Base-by-base conservation (phyloP, 2,888 invertebrate genomes). In the Gari tellinella region DNA sequence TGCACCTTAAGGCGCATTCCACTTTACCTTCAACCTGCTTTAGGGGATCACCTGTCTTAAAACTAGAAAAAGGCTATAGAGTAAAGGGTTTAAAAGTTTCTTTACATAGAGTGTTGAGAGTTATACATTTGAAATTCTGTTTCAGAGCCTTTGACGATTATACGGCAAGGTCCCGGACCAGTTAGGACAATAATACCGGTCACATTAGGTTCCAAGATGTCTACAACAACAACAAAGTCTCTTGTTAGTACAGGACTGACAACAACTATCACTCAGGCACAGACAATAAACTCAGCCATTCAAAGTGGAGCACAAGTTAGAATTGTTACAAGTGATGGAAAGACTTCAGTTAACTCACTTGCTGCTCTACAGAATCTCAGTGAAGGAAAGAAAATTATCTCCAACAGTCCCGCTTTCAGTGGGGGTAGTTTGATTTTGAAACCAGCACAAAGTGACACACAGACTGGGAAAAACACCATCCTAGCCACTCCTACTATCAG, bases 101-200 rank as follows among this genome's bases (percentile, higher is more conserved):
- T n/a, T n/a, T n/a, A n/a, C n/a, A 2, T 5, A 17, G 21, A 17
- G 21, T 1, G 12, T 17, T 46, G 17, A 15, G 17, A 14, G 17
- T n/a, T 19, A 12, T n/a, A 15, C 19, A 10, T 23, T 31, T 37
- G 26, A 8, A 23, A 17, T 46, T 26, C n/a, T 43, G 48, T 77
- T 76, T n/a, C 67, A 75, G 74, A 72, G 31, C 79, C 79, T 17
- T 26, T 74, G 45, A 75, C 79, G 8, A 69, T 74, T 43, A 68
- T 74, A 12, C 60, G 68, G 5, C 76, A 80, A 73, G 75, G 72
- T n/a, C 74, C 74, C n/a, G 72, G 73, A 17, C 69, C 65, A 49
- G 62, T 72, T 19, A 60, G 69, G 45, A 72, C 72, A 10, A 65
- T 74, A 10, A 72, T 77, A 49, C 68, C 77, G 2, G 74, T 77